Evolutionary conservation across 2,113 vertebrate genomes (phyloP).

Genomic region (Oncorhynchus nerka): DNA sequence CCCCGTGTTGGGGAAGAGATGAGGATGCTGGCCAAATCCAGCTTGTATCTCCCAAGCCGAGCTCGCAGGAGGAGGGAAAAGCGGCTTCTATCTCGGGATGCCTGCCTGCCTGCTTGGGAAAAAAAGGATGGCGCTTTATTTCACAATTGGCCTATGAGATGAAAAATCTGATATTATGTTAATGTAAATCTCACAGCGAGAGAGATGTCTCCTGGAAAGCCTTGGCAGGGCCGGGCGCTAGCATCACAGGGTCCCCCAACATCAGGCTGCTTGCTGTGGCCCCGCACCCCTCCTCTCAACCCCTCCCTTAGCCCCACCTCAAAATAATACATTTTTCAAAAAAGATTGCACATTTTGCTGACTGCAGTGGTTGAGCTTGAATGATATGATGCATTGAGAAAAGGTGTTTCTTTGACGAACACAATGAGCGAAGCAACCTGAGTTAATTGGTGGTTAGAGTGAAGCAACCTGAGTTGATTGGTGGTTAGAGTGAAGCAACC

Average conservation of each 20-base stretch:
- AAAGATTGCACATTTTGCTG: slow-evolving; percentile 32
- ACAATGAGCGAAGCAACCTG: slow-evolving; percentile 16
- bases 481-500: slow-evolving; percentile 23
- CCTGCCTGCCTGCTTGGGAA: slow-evolving; percentile 40
- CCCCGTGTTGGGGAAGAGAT: slow-evolving; percentile 63
- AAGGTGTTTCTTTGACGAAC: slow-evolving; percentile 36
- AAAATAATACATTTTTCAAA: slow-evolving; percentile 25
- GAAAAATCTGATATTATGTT: slow-evolving; percentile 74
- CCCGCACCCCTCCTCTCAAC: neutral
- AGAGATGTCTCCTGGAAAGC: slow-evolving; percentile 57
- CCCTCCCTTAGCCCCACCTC: neutral
- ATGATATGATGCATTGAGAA: slow-evolving; percentile 33
- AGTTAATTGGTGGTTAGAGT: neutral
- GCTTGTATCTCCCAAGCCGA: slow-evolving; percentile 75
- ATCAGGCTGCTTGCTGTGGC: slow-evolving; percentile 12
- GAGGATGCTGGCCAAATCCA: slow-evolving; percentile 76
- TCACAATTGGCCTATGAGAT: slow-evolving; percentile 70
- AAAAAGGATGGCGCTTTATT: slow-evolving; percentile 57
- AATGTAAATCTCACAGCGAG: slow-evolving; percentile 68
- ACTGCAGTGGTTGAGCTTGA: slow-evolving; percentile 27
- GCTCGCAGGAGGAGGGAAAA: slow-evolving; percentile 45
- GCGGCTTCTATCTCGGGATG: slow-evolving; percentile 58
- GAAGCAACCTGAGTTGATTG: slow-evolving; percentile 39
- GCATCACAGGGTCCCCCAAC: slow-evolving; percentile 44
- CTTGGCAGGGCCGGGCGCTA: slow-evolving; percentile 38